Percentiles rank a stretch among this genome's conserved stretches.
Evolutionary conservation across 2,797 vertebrate species (phyloP).

Genomic region (Sparidentex hasta): DNA sequence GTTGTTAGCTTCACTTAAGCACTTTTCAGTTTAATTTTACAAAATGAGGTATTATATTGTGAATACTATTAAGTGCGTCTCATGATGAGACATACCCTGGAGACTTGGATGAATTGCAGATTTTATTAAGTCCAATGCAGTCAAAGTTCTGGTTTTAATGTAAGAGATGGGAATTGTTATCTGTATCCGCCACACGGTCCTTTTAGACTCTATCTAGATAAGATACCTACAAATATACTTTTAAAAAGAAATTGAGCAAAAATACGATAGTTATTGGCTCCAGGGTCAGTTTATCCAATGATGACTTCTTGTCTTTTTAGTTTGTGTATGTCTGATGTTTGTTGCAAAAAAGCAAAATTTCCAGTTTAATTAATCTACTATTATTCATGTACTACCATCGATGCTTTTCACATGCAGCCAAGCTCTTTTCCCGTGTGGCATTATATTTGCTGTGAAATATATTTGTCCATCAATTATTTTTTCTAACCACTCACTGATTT

Average conservation of each 20-base stretch:
- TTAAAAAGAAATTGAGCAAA: conserved; percentile 2
- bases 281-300: neutral
- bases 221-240: neutral
- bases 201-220: neutral
- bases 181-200: neutral
- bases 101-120: conserved; percentile 44
- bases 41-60: conserved; percentile 36
- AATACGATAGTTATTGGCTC: neutral
- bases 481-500: neutral
- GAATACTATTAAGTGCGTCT: conserved; percentile 25
- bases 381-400: neutral
- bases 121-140: conserved; percentile 51
- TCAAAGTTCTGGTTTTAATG: conserved; percentile 39
- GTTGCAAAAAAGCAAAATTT: neutral
- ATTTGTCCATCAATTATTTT: neutral
- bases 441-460: neutral
- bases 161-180: conserved; percentile 8
- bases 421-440: neutral
- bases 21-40: conserved; percentile 31
- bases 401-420: neutral
- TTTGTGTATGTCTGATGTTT: conserved; percentile 5
- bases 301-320: neutral
- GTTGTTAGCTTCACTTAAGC: conserved; percentile 12
- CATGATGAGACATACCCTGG: conserved; percentile 9
- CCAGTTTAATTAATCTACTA: neutral